Evolutionary conservation across 2,888 invertebrate genomes (phyloP), one percentile per base, ranked within the genome.

Genomic region (Agapostemon virescens): DNA sequence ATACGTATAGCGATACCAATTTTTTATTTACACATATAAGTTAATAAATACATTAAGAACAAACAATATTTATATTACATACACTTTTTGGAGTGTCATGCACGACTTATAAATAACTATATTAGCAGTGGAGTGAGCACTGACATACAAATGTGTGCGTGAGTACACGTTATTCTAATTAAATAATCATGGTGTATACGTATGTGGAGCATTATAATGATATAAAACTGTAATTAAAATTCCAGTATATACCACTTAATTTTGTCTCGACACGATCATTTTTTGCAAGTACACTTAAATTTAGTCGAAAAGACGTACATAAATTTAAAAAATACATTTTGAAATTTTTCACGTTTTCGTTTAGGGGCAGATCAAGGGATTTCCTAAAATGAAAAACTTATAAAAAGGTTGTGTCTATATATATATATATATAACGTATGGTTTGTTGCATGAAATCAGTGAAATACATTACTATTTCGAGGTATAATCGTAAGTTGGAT

Each of bases 21-120:
- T 58, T 42, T 81, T 83, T 88, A 86, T 88, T 87, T 87, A 87
- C 71, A 86, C 71, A 79, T 58, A 78, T 74, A 81, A 80, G 73
- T 81, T 79, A 85, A 86, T 85, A 87, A 87, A 87, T 87, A 87
- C 80, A 85, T 66, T 83, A 75, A 76, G 63, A 81, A 80, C 66
- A 80, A 85, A 64, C 77, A 76, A 64, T 69, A 66, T 45, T 72
- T 76, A 79, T 79, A 68, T 67, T 72, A 76, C 64, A 79, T n/a
- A 42, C 55, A 77, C 42, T 74, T 55, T 67, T 36, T 30, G 58
- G 45, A 71, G 45, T 49, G 26, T 52, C 72, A 82, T 84, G 81
- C 81, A 75, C 63, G 68, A 77, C 68, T 76, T 45, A 66, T 69
- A 76, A 73, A 73, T 82, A 52, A 58, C 71, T 74, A 63, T 70